Evolutionary conservation across 2,113 vertebrate species (phyloP).

Genomic region (Callopanchax toddi): DNA sequence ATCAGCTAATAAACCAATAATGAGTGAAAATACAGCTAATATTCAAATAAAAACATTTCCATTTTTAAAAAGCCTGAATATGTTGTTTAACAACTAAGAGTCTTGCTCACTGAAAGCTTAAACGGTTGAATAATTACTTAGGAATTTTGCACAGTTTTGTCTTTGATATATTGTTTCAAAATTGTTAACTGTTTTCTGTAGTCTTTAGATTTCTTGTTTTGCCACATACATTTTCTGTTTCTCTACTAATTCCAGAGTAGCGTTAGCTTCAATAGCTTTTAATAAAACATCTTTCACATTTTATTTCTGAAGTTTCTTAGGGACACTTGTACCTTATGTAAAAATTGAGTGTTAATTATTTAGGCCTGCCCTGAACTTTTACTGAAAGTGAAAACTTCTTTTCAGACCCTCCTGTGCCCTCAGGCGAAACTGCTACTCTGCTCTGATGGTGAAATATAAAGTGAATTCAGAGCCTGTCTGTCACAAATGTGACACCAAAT

Average conservation of each 20-base stretch:
- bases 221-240: too few species aligned
- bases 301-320: neutral
- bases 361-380: conserved; percentile 24
- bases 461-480: conserved; percentile 23
- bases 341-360: conserved; percentile 26
- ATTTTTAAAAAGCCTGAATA: too few species aligned
- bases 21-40: neutral
- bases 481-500: conserved; percentile 1
- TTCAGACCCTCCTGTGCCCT: conserved; percentile 1
- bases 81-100: too few species aligned
- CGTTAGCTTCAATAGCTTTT: neutral
- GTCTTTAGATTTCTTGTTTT: too few species aligned
- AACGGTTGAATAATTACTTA: too few species aligned
- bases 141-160: too few species aligned
- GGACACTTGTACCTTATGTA: neutral
- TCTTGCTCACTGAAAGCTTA: too few species aligned
- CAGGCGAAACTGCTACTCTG: conserved; percentile 18
- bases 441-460: conserved; percentile 41
- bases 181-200: too few species aligned
- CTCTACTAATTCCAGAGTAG: too few species aligned
- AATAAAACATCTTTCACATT: neutral
- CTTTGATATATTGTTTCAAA: too few species aligned
- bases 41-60: too few species aligned
- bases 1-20: too few species aligned
- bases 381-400: conserved; percentile 12